These are phyloP conservation scores for Campoletis raptor DNA, from an alignment of 2,888 invertebrate genomes.

Conservation along the genomic window DNA sequence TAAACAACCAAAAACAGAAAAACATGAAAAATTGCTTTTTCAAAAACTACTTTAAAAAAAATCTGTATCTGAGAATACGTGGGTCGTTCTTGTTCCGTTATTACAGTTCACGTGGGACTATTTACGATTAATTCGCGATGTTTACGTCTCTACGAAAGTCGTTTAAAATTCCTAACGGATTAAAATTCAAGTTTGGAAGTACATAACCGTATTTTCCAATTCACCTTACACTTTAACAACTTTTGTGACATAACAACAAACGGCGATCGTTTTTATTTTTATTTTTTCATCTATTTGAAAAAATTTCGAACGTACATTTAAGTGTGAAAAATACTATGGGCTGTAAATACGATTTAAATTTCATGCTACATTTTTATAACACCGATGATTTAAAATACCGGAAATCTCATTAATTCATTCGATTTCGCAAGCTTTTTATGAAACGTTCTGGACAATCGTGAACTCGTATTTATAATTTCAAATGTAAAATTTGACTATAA, in stretches of 20 bases:
- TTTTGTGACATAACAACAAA: slow-evolving; percentile 5
- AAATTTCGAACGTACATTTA: background rate
- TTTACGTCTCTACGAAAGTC: background rate
- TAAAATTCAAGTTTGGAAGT: background rate
- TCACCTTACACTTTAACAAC: slow-evolving; percentile 5
- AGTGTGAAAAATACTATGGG: background rate
- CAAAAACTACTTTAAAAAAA: background rate
- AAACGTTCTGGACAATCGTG: slow-evolving; percentile 4
- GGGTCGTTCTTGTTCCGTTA: background rate
- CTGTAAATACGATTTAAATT: background rate
- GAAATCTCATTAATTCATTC: background rate
- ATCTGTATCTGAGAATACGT: background rate
- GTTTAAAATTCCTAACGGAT: background rate
- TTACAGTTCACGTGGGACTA: background rate
- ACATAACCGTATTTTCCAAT: background rate
- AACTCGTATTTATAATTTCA: background rate
- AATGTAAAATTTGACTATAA: background rate
- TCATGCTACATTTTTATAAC: background rate
- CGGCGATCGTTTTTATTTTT: background rate
- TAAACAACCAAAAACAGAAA: background rate
- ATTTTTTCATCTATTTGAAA: background rate
- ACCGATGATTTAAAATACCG: background rate
- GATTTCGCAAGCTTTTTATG: background rate
- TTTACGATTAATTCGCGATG: background rate
- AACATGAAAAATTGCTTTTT: background rate